phyloP scores from a whole-genome alignment of 2,113 vertebrate species.

The Stigmatopora argus region DNA sequence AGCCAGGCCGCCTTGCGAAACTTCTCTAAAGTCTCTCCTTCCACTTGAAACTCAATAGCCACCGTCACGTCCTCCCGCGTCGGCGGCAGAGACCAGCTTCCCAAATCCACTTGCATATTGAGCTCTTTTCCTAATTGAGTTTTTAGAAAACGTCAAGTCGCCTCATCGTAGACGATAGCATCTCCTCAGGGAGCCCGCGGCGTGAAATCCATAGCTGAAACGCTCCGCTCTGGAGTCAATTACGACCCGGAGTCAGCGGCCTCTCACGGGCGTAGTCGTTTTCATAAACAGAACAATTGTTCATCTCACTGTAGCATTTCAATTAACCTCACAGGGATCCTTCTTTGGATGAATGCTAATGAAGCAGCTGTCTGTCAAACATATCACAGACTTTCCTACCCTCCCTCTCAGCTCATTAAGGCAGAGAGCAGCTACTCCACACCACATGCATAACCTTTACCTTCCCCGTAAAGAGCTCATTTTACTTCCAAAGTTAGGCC shows the following conservation, averaged over 20 bases:
- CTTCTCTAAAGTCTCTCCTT: background rate
- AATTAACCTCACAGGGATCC: constrained; percentile 42
- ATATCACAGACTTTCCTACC: constrained; percentile 22
- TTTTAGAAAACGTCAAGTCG: constrained; percentile 32
- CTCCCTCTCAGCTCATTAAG: constrained; percentile 21
- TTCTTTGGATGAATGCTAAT: constrained; percentile 43
- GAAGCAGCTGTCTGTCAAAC: constrained; percentile 42
- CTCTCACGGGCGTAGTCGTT: constrained; percentile 26
- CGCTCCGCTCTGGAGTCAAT: constrained; percentile 56
- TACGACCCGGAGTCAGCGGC: constrained; percentile 32
- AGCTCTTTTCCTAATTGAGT: constrained; percentile 49
- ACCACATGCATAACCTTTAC: constrained; percentile 19
- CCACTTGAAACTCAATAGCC: constrained; percentile 14
- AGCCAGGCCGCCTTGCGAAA: background rate
- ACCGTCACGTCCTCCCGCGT: constrained; percentile 8
- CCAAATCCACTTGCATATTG: constrained; percentile 13
- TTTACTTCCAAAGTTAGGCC: background rate
- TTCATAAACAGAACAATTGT: constrained; percentile 41
- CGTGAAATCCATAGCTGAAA: constrained; percentile 47
- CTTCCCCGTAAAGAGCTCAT: constrained; percentile 3
- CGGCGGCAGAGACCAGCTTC: constrained; percentile 12
- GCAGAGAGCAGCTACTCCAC: constrained; percentile 19
- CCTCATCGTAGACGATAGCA: constrained; percentile 23
- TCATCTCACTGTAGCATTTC: constrained; percentile 23
- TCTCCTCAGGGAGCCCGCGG: constrained; percentile 34